Conservation (phyloP, 1,140 invertebrate species). For the Zaprionus lachaisei region DNA sequence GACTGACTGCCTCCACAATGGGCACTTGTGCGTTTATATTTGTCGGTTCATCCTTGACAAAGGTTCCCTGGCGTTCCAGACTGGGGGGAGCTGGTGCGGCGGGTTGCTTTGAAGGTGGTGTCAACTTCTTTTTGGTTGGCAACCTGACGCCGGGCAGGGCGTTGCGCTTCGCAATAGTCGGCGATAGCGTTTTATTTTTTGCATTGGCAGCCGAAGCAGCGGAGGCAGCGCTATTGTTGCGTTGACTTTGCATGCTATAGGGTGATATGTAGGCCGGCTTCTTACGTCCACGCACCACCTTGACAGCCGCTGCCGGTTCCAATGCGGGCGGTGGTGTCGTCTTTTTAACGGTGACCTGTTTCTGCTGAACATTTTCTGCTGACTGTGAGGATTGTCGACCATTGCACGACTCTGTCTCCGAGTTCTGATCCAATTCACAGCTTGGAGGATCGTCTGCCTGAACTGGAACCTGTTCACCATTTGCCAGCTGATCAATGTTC, state of each 20-base stretch:
- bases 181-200: constrained; percentile 61
- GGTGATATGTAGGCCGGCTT: constrained; percentile 89
- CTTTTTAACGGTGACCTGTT: background rate
- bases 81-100: constrained; percentile 60
- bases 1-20: constrained; percentile 84
- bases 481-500: constrained; percentile 44
- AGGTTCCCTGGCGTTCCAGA: constrained; percentile 93
- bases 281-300: constrained; percentile 90
- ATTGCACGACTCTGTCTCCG: constrained; percentile 84
- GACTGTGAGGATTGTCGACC: constrained; percentile 45
- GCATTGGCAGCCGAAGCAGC: constrained; percentile 44
- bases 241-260: constrained; percentile 85
- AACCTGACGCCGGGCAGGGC: constrained; percentile 37
- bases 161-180: constrained; percentile 67
- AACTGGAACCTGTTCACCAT: constrained; percentile 65
- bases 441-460: constrained; percentile 77
- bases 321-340: constrained; percentile 29
- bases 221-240: constrained; percentile 64
- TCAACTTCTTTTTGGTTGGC: constrained; percentile 55
- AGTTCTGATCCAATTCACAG: constrained; percentile 85
- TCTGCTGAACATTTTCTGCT: background rate
- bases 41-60: constrained; percentile 91
- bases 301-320: constrained; percentile 84
- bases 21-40: constrained; percentile 84
- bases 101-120: constrained; percentile 20